Evolutionary conservation across 2,797 vertebrate genomes (phyloP).

Genomic region (Masticophis lateralis): DNA sequence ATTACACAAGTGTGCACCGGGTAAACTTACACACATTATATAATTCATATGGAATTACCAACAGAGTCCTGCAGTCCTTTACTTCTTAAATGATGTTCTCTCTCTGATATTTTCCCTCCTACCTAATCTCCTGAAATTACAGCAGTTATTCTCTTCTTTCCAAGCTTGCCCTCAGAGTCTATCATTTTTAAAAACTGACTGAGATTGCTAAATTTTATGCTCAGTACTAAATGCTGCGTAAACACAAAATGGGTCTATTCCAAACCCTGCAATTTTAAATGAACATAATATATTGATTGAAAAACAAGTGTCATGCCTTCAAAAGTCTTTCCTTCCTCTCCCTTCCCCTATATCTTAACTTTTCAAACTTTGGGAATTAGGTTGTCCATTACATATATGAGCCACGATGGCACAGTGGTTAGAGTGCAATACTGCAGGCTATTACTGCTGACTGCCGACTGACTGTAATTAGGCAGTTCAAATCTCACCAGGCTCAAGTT

Average conservation of each 20-base stretch:
- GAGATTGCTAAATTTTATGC: not conserved
- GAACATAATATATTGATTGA: not conserved
- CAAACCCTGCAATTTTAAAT: not conserved
- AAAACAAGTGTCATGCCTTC: not conserved
- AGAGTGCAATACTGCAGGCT: too few species aligned
- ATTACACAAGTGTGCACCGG: not conserved
- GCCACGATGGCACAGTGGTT: too few species aligned
- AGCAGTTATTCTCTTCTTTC: not conserved
- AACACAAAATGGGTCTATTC: not conserved
- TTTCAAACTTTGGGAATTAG: not conserved
- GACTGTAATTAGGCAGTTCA: too few species aligned
- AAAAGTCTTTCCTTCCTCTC: not conserved
- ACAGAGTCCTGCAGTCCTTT: not conserved
- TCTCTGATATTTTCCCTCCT: not conserved
- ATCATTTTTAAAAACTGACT: not conserved
- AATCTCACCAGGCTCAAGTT: too few species aligned
- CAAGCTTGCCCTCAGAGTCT: not conserved
- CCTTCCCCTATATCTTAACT: not conserved
- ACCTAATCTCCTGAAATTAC: not conserved
- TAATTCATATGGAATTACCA: slow-evolving; percentile 3
- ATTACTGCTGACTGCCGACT: too few species aligned
- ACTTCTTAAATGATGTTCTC: not conserved
- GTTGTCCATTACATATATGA: not conserved
- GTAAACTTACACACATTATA: not conserved
- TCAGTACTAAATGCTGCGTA: not conserved